Conservation (phyloP, 2,797 vertebrate genomes). For the Kryptolebias ocellatus region DNA sequence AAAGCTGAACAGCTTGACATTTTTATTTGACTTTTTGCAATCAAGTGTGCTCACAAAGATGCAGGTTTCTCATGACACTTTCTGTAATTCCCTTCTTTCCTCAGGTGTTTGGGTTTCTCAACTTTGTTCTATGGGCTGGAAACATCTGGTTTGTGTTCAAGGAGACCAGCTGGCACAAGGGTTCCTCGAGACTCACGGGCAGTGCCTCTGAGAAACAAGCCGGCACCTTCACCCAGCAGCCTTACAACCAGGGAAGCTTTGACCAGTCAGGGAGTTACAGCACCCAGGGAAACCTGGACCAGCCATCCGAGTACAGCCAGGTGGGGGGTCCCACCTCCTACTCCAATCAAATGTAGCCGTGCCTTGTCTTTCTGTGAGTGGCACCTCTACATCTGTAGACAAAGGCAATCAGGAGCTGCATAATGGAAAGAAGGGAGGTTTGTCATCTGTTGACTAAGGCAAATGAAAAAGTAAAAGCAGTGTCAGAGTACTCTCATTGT, state of each 20-base stretch:
- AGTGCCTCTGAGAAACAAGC: constrained; percentile 88
- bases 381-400: constrained; percentile 59
- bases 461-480: constrained; percentile 11
- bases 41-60: neutral
- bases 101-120: constrained; percentile 96
- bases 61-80: neutral
- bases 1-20: too few species aligned
- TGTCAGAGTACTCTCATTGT: constrained; percentile 37
- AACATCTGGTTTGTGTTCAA: constrained; percentile 99
- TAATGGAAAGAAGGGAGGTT: constrained; percentile 36
- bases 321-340: constrained; percentile 91
- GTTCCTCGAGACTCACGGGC: constrained; percentile 81
- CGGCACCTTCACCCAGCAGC: constrained; percentile 84
- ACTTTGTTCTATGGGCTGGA: constrained; percentile 98
- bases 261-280: constrained; percentile 86
- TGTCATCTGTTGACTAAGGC: constrained; percentile 39
- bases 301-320: constrained; percentile 87
- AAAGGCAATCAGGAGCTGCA: constrained; percentile 47
- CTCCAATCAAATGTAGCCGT: constrained; percentile 88
- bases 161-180: constrained; percentile 96
- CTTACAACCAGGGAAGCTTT: constrained; percentile 85
- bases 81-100: constrained; percentile 17
- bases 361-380: constrained; percentile 22
- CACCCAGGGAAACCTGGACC: constrained; percentile 81
- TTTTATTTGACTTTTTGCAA: neutral